These are phyloP conservation scores for Etheostoma cragini DNA, from an alignment of 2,113 vertebrate genomes.

Conservation along the genomic window DNA sequence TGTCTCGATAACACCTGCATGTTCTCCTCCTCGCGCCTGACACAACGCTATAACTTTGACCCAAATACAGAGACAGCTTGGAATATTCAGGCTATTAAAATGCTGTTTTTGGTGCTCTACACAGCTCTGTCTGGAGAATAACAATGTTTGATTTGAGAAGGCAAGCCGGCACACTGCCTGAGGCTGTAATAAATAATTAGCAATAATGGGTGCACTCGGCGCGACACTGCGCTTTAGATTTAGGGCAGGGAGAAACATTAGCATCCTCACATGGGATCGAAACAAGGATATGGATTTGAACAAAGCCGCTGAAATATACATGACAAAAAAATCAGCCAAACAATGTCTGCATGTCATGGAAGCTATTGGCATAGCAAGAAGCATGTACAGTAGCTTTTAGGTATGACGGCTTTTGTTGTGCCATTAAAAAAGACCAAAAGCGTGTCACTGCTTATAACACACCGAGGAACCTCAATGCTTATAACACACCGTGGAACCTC, in stretches of 20 bases:
- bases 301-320: slow-evolving; percentile 66
- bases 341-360: slow-evolving; percentile 29
- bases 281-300: slow-evolving; percentile 37
- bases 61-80: slow-evolving; percentile 59
- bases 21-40: not conserved
- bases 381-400: slow-evolving; percentile 15
- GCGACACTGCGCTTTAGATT: slow-evolving; percentile 68
- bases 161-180: slow-evolving; percentile 58
- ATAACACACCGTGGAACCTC: slow-evolving; percentile 1
- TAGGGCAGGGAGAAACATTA: slow-evolving; percentile 61
- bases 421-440: not conserved
- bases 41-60: slow-evolving; percentile 48
- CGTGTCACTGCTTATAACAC: slow-evolving; percentile 3
- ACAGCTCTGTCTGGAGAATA: slow-evolving; percentile 64
- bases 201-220: slow-evolving; percentile 70
- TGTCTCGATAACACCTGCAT: slow-evolving; percentile 34
- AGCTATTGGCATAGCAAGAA: not conserved
- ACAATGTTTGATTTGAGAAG: slow-evolving; percentile 72
- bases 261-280: slow-evolving; percentile 55
- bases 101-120: slow-evolving; percentile 47
- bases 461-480: not conserved
- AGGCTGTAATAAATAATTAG: slow-evolving; percentile 82
- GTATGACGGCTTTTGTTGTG: not conserved
- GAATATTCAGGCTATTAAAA: slow-evolving; percentile 61
- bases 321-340: slow-evolving; percentile 43